Evolutionary conservation across 2,113 vertebrate species (phyloP).

Genomic region (Dasyurus viverrinus): DNA sequence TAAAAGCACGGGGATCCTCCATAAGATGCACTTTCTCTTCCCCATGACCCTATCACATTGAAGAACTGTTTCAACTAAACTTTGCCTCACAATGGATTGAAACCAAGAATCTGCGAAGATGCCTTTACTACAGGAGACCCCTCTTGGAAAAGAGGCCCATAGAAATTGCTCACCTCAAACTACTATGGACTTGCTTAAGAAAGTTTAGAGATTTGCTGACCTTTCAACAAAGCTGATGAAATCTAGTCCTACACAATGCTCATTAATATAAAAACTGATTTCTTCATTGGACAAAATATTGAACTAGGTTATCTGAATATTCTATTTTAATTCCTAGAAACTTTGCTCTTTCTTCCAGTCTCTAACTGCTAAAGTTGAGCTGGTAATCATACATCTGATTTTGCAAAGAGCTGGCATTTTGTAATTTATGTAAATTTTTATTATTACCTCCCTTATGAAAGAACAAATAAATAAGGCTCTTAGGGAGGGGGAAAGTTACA

Average conservation of each 20-base stretch:
- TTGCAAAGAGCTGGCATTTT: neutral
- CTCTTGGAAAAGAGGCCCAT: neutral
- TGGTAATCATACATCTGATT: neutral
- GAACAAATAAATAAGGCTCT: neutral
- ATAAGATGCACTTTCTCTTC: too few relatives aligned
- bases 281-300: neutral
- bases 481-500: neutral
- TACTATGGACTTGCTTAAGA: neutral
- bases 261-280: neutral
- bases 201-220: neutral
- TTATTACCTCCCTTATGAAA: neutral
- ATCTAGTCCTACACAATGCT: neutral
- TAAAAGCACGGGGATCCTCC: too few relatives aligned
- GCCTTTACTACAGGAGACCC: neutral
- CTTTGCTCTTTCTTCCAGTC: neutral
- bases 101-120: neutral
- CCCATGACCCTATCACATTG: too few relatives aligned
- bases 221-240: neutral
- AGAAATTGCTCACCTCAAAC: neutral
- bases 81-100: too few relatives aligned
- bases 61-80: too few relatives aligned
- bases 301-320: neutral
- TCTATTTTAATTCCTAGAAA: neutral
- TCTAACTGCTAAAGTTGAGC: neutral
- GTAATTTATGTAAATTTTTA: neutral